Evolutionary conservation across 2,113 vertebrate species (phyloP), one percentile per base, ranked within the genome.

Genomic region (Uropsilus gracilis): DNA sequence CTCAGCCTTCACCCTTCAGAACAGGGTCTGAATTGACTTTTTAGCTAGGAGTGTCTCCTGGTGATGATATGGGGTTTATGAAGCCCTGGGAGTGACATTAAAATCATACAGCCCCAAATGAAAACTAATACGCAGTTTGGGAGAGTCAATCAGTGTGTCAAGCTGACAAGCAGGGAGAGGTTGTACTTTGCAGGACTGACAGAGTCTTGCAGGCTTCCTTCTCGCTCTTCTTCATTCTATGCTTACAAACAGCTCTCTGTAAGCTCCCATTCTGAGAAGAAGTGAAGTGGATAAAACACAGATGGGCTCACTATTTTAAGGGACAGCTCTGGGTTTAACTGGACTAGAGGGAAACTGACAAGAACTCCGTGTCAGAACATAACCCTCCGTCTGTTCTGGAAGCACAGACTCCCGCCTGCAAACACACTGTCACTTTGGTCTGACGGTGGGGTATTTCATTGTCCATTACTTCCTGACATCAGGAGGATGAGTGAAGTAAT

Each of bases 61-160:
- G n/a, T 17, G 69, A 89, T 32, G 28, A n/a, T 0, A 2, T 3
- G 73, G 46, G 0, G 7, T 0, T 63, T 89, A 57, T 18, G 28
- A 71, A 94, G 75, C 39, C 17, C 28, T 57, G 44, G 92, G 53
- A 95, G 26, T 91, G 59, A 89, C 77, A 77, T 32, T 32, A 30
- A 93, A 95, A 93, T 88, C 88, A 94, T 64, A 84, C 0, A 11
- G 53, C 93, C 88, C 78, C 57, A 50, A 92, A 90, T 73, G 76
- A 90, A 97, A 97, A 93, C 50, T 32, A 64, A 86, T 0, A 3
- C 86, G 86, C 64, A 57, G 34, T 30, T 92, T 69, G 95, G 77
- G 91, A 93, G 37, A 92, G 53, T 39, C 76, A 68, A 37, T 83
- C 81, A 92, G 81, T 28, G 44, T 30, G 24, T 68, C 55, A 88